A percentile compares a stretch with the other conserved stretches of the same genome.
These are phyloP conservation scores for Helostoma temminkii DNA, from an alignment of 2,797 vertebrate genomes.

Conservation along the genomic window DNA sequence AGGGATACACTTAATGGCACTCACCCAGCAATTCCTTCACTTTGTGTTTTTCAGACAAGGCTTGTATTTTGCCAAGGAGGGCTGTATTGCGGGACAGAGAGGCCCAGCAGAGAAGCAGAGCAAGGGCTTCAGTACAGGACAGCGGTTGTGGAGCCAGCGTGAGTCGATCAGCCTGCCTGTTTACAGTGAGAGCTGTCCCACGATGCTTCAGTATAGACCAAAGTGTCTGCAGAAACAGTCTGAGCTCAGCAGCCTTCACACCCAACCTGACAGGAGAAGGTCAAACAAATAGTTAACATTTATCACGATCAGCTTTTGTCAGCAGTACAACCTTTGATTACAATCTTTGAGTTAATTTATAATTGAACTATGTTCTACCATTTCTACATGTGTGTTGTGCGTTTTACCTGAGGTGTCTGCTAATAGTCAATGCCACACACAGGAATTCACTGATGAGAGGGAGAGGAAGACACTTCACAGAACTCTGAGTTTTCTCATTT, in stretches of 20 bases:
- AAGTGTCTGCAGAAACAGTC: conserved; percentile 83
- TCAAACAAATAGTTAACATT: conserved; percentile 27
- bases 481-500: conserved; percentile 38
- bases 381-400: neutral
- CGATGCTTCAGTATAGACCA: conserved; percentile 88
- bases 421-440: conserved; percentile 78
- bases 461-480: conserved; percentile 88
- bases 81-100: conserved; percentile 72
- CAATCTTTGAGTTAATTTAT: neutral
- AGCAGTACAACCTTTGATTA: neutral
- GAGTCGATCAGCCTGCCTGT: conserved; percentile 78
- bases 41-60: conserved; percentile 80
- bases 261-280: conserved; percentile 76
- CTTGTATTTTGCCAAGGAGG: conserved; percentile 84
- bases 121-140: conserved; percentile 83
- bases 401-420: conserved; percentile 87
- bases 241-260: conserved; percentile 80
- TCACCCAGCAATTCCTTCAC: conserved; percentile 88
- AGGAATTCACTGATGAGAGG: conserved; percentile 91
- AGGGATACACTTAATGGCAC: conserved; percentile 51
- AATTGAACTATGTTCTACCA: neutral
- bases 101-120: conserved; percentile 90
- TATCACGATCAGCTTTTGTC: neutral
- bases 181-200: conserved; percentile 68
- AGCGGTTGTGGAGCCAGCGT: conserved; percentile 81